Conservation (phyloP, 2,797 vertebrate species). For the Anolis apletophallus region DNA sequence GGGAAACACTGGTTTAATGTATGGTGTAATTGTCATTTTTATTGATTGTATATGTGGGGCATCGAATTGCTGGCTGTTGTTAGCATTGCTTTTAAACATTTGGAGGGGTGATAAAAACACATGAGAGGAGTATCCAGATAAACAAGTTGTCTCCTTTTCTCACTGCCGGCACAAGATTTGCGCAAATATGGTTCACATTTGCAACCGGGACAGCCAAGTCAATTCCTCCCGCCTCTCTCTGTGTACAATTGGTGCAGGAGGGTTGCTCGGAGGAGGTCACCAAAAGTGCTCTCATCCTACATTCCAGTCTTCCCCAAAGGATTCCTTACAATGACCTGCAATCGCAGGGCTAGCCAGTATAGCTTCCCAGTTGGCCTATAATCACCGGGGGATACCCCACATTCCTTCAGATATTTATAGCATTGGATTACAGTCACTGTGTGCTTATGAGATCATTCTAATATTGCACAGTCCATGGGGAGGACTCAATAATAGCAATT, state of each 20-base stretch:
- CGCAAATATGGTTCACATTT: conserved; percentile 21
- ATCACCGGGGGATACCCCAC: conserved; percentile 4
- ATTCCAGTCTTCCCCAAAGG: background rate
- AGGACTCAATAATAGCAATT: background rate
- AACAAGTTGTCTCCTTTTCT: background rate
- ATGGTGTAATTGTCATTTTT: too few relatives aligned
- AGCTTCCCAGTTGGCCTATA: background rate
- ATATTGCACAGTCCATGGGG: background rate
- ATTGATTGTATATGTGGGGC: too few relatives aligned
- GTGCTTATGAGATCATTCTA: conserved; percentile 28
- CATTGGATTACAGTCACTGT: conserved; percentile 15
- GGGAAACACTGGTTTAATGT: too few relatives aligned
- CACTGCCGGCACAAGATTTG: background rate
- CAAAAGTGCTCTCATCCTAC: background rate
- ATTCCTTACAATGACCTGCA: background rate
- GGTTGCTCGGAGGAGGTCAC: background rate
- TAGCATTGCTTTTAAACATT: too few relatives aligned
- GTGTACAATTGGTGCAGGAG: background rate
- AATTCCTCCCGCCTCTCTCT: background rate
- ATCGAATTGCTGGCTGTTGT: too few relatives aligned
- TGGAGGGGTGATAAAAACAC: background rate
- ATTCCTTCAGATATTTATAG: conserved; percentile 30
- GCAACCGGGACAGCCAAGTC: background rate
- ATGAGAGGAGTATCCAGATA: background rate
- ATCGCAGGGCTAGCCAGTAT: background rate